These are phyloP conservation scores for Trichomycterus rosablanca DNA, from an alignment of 2,113 vertebrate genomes.

Conservation along the genomic window DNA sequence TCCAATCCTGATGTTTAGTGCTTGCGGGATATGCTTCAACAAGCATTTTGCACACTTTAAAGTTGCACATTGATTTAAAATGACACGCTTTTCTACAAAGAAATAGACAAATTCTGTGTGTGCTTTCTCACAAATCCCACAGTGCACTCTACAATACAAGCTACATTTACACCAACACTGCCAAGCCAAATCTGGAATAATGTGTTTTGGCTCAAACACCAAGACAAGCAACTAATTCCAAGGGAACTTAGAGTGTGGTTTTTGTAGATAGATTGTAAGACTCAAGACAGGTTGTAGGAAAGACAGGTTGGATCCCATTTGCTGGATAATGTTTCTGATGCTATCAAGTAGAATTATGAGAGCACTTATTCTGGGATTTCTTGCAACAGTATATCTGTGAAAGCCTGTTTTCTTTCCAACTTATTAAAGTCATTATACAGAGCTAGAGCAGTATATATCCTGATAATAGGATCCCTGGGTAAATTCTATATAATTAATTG, in stretches of 20 bases:
- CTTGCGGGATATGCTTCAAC: conserved; percentile 23
- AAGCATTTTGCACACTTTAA: conserved; percentile 43
- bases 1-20: conserved; percentile 19
- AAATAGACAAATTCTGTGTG: conserved; percentile 31
- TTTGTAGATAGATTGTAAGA: background rate
- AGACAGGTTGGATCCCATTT: conserved; percentile 30
- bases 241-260: conserved; percentile 25
- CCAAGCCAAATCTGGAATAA: conserved; percentile 56
- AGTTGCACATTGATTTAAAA: conserved; percentile 44
- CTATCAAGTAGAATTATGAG: conserved; percentile 53
- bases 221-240: conserved; percentile 39
- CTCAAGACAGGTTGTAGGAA: background rate
- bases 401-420: conserved; percentile 12
- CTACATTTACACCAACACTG: conserved; percentile 43
- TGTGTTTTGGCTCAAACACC: conserved; percentile 50
- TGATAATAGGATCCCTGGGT: conserved; percentile 8
- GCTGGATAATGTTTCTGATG: conserved; percentile 48
- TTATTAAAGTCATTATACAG: background rate
- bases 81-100: conserved; percentile 33
- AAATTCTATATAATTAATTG: background rate
- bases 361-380: conserved; percentile 53
- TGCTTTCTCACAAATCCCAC: conserved; percentile 50
- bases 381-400: conserved; percentile 25
- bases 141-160: conserved; percentile 49
- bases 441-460: background rate